Evolutionary conservation across 2,113 vertebrate species (phyloP).

Genomic region (Entosphenus tridentatus): DNA sequence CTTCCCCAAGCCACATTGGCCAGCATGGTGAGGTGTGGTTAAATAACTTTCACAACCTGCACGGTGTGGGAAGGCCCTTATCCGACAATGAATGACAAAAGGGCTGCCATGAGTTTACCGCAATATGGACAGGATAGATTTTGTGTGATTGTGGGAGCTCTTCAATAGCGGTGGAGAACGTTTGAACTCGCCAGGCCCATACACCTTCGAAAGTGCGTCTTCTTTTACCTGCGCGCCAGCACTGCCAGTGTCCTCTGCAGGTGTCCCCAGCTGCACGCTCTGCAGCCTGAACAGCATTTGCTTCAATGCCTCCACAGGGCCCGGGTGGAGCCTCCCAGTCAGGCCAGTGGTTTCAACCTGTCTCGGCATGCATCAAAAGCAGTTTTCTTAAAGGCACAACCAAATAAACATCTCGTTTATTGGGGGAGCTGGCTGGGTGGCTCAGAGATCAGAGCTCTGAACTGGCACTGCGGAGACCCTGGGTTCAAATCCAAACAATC

Average conservation of each 20-base stretch:
- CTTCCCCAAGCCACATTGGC: no score
- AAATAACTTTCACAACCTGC: no score
- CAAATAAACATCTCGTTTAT: no score
- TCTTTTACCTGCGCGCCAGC: slow-evolving; percentile 11
- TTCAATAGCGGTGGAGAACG: slow-evolving; percentile 14
- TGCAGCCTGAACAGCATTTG: slow-evolving; percentile 41
- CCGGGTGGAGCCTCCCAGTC: slow-evolving; percentile 17
- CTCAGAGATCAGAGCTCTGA: background rate
- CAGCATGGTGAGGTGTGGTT: no score
- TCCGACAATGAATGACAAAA: background rate
- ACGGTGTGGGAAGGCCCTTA: no score
- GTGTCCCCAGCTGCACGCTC: slow-evolving; percentile 27
- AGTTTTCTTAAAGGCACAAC: no score
- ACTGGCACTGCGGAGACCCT: background rate
- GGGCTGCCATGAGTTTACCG: background rate
- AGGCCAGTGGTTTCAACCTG: no score
- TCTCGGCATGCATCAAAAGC: no score
- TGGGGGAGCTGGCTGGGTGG: no score
- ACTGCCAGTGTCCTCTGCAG: slow-evolving; percentile 12
- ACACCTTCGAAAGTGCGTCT: no score
- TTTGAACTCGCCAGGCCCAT: slow-evolving; percentile 4
- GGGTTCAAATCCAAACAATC: background rate
- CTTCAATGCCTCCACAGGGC: slow-evolving; percentile 42
- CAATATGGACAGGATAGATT: background rate
- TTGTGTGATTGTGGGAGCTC: background rate